Conservation (phyloP, 2,888 invertebrate genomes). For the Protophormia terraenovae region DNA sequence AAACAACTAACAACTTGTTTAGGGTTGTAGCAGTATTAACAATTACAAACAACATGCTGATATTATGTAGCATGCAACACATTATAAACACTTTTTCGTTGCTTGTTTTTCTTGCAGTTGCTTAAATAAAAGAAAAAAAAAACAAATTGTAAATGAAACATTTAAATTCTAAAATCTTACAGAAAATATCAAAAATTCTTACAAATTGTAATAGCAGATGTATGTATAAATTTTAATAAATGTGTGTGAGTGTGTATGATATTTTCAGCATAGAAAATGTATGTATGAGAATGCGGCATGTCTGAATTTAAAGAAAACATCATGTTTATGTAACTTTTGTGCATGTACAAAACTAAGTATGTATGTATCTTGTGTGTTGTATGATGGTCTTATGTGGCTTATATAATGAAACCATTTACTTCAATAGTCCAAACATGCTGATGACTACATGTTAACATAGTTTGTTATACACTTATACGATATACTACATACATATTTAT, state of each 20-base stretch:
- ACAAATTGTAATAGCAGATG: slow-evolving; percentile 41
- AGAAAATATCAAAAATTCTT: slow-evolving; percentile 3
- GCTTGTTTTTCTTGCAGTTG: not conserved
- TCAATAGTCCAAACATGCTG: not conserved
- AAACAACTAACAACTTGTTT: slow-evolving; percentile 41
- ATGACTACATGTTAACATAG: not conserved
- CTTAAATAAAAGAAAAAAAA: not conserved
- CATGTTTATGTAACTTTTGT: not conserved
- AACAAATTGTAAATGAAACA: slow-evolving; percentile 28
- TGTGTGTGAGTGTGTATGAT: not conserved
- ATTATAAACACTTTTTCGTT: slow-evolving; percentile 15
- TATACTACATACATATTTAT: not conserved
- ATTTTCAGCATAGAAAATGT: not conserved
- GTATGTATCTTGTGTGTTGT: not conserved
- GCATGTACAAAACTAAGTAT: not conserved
- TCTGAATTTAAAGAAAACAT: not conserved
- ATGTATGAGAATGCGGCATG: not conserved
- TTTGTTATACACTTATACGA: not conserved
- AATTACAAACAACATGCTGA: slow-evolving; percentile 36
- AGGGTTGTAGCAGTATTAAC: slow-evolving; percentile 18
- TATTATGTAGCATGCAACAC: slow-evolving; percentile 32
- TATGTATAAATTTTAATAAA: slow-evolving; percentile 33
- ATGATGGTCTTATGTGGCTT: not conserved
- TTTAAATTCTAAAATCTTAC: not conserved
- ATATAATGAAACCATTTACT: slow-evolving; percentile 16